Base-by-base conservation (phyloP, 1,140 invertebrate genomes). In the Cylas formicarius region DNA sequence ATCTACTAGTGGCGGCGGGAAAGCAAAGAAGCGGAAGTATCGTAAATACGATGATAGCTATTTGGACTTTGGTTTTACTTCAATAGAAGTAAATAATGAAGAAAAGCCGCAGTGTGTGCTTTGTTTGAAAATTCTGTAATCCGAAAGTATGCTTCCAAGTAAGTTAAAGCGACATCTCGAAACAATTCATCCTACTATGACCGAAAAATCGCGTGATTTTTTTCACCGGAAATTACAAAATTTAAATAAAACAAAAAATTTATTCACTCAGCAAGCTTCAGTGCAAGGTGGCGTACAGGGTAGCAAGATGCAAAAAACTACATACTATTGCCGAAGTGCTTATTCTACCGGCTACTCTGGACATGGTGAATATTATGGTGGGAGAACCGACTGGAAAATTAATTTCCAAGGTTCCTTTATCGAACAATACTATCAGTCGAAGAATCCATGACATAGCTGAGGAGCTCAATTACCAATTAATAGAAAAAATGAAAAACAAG, bases 301-400 rank as follows among this genome's bases (percentile, higher is more conserved):
- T 61, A 16, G 57, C 65, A 31, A 63, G 62, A 57, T 51, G 47
- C 47, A 59, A 52, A 52, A 63, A 68, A 58, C 50, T 53, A 40
- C 55, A 60, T 35, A 52, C 20, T 11, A 48, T 52, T 37, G 37
- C 49, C n/a, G 39, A 52, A 39, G 13, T 47, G 10, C 29, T 60
- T 27, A 56, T 58, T 51, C 48, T 57, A 50, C 55, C 50, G 44
- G 52, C 48, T 22, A 49, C 47, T 39, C 27, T 58, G 29, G 57
- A 58, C 53, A 58, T 61, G 36, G 52, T 45, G 39, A 43, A 56
- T 18, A 52, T 44, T 56, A 52, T 54, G 36, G 36, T 46, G 11
- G 20, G 27, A 16, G 44, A 55, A 53, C 43, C 43, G 41, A 58
- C 49, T 11, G 50, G 39, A 37, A 55, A 61, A 52, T 9, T 48